These are phyloP conservation scores for Plumapathes pennacea DNA, from an alignment of 92 coral and sea anemone species.

Conservation along the genomic window DNA sequence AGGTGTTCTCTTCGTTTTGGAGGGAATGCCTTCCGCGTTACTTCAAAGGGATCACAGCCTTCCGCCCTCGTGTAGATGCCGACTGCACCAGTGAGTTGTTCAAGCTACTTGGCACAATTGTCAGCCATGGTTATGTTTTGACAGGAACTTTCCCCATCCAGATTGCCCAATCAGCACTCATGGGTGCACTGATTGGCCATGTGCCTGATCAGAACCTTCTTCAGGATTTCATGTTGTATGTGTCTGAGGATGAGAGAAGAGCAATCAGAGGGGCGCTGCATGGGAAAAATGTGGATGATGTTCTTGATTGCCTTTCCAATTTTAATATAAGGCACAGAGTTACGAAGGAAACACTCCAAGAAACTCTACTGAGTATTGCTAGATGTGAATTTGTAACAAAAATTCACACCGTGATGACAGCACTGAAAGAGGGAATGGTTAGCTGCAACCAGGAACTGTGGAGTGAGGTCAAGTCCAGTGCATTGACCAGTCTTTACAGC, in stretches of 20 bases:
- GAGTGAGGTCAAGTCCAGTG: no score
- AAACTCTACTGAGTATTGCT: constrained; percentile 30
- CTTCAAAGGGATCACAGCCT: constrained; percentile 31
- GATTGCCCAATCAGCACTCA: constrained; percentile 27
- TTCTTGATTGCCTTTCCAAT: constrained; percentile 28
- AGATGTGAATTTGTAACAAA: constrained; percentile 40
- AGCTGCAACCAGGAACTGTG: no score
- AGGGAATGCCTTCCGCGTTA: constrained; percentile 26
- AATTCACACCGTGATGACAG: no score
- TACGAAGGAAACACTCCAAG: constrained; percentile 11
- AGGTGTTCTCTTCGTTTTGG: constrained; percentile 27
- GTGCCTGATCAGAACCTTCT: constrained; percentile 20
- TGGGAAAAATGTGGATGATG: constrained; percentile 29
- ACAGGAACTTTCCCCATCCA: constrained; percentile 30
- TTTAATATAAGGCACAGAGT: constrained; percentile 26
- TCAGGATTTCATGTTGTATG: constrained; percentile 9
- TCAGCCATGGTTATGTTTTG: constrained; percentile 41
- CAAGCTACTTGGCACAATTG: constrained; percentile 26
- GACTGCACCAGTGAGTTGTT: constrained; percentile 38
- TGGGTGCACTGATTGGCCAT: constrained; percentile 15
- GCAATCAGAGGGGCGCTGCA: constrained; percentile 24
- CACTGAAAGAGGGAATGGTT: no score
- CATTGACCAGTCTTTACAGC: no score
- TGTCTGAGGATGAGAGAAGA: constrained; percentile 20
- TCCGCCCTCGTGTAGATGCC: constrained; percentile 32